phyloP scores from a whole-genome alignment of 2,797 vertebrate species.

The Benthosema pterotum region DNA sequence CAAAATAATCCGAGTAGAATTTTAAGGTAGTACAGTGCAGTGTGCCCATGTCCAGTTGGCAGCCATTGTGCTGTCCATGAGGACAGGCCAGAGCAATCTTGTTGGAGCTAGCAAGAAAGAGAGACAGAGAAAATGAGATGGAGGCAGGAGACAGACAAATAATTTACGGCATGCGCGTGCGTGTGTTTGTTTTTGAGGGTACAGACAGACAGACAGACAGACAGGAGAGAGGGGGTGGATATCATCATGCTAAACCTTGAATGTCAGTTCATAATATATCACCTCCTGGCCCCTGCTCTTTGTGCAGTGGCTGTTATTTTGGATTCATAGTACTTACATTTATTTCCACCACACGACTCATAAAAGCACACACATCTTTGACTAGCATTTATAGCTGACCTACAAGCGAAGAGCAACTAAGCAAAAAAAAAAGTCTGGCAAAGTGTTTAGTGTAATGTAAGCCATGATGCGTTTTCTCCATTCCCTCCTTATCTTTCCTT shows the following conservation, averaged over 20 bases:
- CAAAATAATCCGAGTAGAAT: constrained; percentile 3
- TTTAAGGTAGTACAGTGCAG: neutral
- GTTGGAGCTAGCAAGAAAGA: constrained; percentile 8
- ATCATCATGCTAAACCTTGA: constrained; percentile 45
- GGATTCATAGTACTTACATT: constrained; percentile 33
- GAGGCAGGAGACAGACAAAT: neutral
- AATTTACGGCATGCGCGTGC: neutral
- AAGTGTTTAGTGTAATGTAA: constrained; percentile 1
- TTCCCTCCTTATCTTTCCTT: constrained; percentile 20
- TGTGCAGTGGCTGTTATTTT: constrained; percentile 8
- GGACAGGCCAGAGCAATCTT: constrained; percentile 9
- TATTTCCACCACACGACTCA: constrained; percentile 28
- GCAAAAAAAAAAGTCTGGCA: neutral
- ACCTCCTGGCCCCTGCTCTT: constrained; percentile 48
- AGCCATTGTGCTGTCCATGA: constrained; percentile 5
- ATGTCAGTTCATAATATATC: constrained; percentile 65
- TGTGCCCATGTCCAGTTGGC: constrained; percentile 7
- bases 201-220: constrained; percentile 19
- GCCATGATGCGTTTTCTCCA: neutral
- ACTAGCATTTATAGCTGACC: too few species aligned
- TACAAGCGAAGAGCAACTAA: too few species aligned
- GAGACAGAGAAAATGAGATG: constrained; percentile 8
- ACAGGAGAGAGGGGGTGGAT: constrained; percentile 37
- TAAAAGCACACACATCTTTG: constrained; percentile 19
- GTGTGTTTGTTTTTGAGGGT: too few species aligned